Evolutionary conservation across 2,797 vertebrate species (phyloP), one percentile per base, ranked within the genome.

Genomic region (Pampus argenteus): DNA sequence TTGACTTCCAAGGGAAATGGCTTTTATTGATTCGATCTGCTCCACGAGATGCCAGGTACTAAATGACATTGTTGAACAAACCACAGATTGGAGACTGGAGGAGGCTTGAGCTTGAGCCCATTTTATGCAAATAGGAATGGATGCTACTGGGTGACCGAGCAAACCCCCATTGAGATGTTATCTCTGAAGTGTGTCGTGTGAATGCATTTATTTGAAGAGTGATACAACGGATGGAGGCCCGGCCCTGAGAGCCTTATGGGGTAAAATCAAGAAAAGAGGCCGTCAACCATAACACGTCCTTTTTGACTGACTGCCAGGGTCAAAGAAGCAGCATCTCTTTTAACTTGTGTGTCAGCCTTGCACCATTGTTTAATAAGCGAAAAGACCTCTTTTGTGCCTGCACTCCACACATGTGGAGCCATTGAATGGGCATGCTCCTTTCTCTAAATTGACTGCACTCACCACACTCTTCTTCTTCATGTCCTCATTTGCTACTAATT

Each of bases 141-240:
- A 83, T 88, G 87, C 73, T 79, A 62, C 56, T 59, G 86, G 89
- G 51, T 85, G 90, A 83, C 50, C 68, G 86, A 81, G 76, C 85
- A 81, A 75, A 76, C 55, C 49, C 76, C 77, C 47, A 52, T 69
- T 81, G 83, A 88, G 82, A 85, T 71, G 73, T 88, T 81, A 73
- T 82, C 76, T 64, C 64, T 51, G 44, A 89, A 89, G 78, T 84
- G 89, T 91, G 91, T 84, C 91, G 86, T 66, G 81, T 71, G 87
- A 83, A 73, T 69, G 81, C 76, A 25, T 90, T 87, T 76, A 82
- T 81, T 83, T 86, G 62, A 80, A 90, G 88, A 76, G 67, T 15
- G 5, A 74, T 29, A 2, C 15, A 56, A 55, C 10, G 56, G 73
- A 83, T 77, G 76, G 73, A 84, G 84, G 65, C 76, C 45, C 15